Evolutionary conservation across 1,140 invertebrate genomes (phyloP).

Genomic region (Anoplolepis gracilipes): DNA sequence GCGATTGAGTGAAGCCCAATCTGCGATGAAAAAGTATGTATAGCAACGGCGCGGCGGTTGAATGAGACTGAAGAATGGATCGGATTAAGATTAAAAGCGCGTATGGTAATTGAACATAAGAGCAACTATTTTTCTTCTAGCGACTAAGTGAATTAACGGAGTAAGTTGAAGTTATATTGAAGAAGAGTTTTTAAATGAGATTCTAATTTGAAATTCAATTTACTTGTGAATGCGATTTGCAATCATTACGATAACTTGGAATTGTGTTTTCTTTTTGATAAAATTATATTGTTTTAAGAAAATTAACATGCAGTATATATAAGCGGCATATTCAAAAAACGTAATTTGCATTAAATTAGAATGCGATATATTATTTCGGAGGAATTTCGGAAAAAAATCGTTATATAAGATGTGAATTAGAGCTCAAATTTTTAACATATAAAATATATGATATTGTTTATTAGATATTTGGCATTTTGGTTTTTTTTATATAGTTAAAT

Average conservation of each 20-base stretch:
- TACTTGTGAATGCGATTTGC: neutral
- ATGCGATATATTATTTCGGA: no score
- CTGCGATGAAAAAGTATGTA: slow-evolving; percentile 42
- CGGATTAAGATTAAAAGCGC: slow-evolving; percentile 49
- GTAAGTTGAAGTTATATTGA: slow-evolving; percentile 5
- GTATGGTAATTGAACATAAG: slow-evolving; percentile 48
- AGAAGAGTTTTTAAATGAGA: slow-evolving; percentile 19
- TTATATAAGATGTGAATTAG: neutral
- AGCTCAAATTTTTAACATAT: no score
- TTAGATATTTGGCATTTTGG: no score
- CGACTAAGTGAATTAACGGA: slow-evolving; percentile 33
- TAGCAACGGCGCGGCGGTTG: slow-evolving; percentile 23
- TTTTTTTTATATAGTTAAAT: neutral
- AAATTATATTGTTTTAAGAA: slow-evolving; percentile 25
- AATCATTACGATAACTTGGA: slow-evolving; percentile 9
- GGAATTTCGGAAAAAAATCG: neutral
- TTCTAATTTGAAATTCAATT: slow-evolving; percentile 42
- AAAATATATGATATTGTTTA: no score
- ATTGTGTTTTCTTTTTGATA: neutral
- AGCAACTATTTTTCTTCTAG: slow-evolving; percentile 25
- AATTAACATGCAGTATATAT: no score
- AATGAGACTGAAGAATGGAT: slow-evolving; percentile 43
- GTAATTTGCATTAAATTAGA: no score
- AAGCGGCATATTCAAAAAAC: neutral
- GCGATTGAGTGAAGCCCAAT: slow-evolving; percentile 43